Evolutionary conservation across 2,113 vertebrate species (phyloP), one percentile per base, ranked within the genome.

Genomic region (Podarcis cretensis): DNA sequence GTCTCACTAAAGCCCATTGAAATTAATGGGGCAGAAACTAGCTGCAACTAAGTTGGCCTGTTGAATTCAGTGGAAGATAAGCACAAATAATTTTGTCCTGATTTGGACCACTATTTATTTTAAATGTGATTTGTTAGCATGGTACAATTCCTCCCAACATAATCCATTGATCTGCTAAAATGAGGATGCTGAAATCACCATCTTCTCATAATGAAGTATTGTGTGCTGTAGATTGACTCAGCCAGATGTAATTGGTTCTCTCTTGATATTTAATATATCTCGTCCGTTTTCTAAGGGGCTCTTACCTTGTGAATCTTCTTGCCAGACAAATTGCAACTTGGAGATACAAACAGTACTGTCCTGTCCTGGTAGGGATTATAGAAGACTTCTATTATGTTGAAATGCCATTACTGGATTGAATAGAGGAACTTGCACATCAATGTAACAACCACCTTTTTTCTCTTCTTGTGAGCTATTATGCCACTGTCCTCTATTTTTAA

Each of bases 251-350:
- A 89, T 83, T 25, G 3, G 10, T 74, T 63, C n/a, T 48, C 21
- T 81, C 13, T 86, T 84, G 48, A 83, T 69, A 30, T 21, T 91
- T 89, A 89, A 88, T 91, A 74, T 89, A 48, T n/a, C 6, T 40
- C 35, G 5, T 12, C 68, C 3, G 30, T 81, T 30, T 74, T 6
- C 32, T 88, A 74, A 90, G 85, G 79, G 74, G 93, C 92, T 89
- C 82, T 48, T 93, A 86, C n/a, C 4, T 32, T 86, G 57, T 0
- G 0, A 86, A 65, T 82, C 91, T 37, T 94, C 76, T 43, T 90
- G 83, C 84, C 71, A 94, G 81, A 87, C 81, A 90, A 93, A 90
- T 92, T 89, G 88, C 14, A 83, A 83, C 79, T 92, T 25, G 16
- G 87, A 48, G 79, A 87, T 77, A 63, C 3, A 79, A 4, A 81